These are phyloP conservation scores for Euplagia quadripunctaria DNA, from an alignment of 2,888 invertebrate genomes.

Conservation along the genomic window DNA sequence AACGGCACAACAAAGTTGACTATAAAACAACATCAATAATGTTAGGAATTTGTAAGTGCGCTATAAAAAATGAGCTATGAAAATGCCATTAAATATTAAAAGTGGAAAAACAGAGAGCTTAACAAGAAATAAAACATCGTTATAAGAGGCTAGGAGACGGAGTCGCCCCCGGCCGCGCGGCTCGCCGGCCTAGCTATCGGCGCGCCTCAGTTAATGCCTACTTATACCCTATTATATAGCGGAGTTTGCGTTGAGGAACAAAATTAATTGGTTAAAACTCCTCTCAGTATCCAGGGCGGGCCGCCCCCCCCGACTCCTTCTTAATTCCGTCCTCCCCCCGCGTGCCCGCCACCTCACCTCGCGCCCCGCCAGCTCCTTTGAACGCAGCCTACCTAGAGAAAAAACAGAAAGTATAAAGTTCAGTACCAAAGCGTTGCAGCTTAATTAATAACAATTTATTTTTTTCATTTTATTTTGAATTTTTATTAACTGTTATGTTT, in stretches of 20 bases:
- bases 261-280: conserved; percentile 89
- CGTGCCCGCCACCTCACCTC: conserved; percentile 62
- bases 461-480: conserved; percentile 12
- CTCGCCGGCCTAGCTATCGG: conserved; percentile 79
- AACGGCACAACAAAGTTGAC: conserved; percentile 40
- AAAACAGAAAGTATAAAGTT: conserved; percentile 88
- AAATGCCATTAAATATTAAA: conserved; percentile 87
- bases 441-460: conserved; percentile 74
- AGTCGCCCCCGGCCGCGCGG: conserved; percentile 74
- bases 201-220: conserved; percentile 87
- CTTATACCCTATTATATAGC: conserved; percentile 88
- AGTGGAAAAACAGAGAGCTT: conserved; percentile 87
- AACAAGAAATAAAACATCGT: conserved; percentile 88
- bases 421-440: conserved; percentile 76
- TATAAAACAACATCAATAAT: conserved; percentile 80
- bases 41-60: conserved; percentile 83
- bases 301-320: conserved; percentile 79
- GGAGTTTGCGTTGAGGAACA: conserved; percentile 88
- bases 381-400: conserved; percentile 87
- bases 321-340: conserved; percentile 78
- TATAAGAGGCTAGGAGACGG: conserved; percentile 82
- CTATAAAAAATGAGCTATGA: conserved; percentile 86
- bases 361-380: conserved; percentile 84
- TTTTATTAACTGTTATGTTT: background rate
- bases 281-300: conserved; percentile 88